These are phyloP conservation scores for Halocynthia aurantium DNA, from an alignment of 23 tunicate genomes.

Conservation along the genomic window DNA sequence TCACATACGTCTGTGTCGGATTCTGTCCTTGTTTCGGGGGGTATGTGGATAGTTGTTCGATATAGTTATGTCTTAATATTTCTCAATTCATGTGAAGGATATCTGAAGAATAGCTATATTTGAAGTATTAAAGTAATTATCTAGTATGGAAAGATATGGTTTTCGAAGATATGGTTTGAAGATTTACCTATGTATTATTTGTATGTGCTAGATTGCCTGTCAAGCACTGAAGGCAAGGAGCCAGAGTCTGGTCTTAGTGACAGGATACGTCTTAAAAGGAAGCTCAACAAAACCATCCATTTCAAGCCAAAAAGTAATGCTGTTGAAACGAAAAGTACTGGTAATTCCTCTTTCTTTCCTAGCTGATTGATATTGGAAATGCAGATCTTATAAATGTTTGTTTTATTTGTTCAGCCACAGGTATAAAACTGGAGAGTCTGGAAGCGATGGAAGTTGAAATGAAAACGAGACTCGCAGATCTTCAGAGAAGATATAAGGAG, in stretches of 20 bases:
- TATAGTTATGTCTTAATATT: too few species aligned
- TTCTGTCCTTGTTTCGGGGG: conserved; percentile 18
- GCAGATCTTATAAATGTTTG: background rate
- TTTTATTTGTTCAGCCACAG: conserved; percentile 2
- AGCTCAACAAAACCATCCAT: conserved; percentile 16
- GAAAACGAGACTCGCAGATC: conserved; percentile 41
- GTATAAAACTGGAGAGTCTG: conserved; percentile 25
- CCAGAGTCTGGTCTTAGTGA: background rate
- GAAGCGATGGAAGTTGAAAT: conserved; percentile 39
- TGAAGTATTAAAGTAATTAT: too few species aligned
- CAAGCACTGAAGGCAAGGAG: conserved; percentile 23
- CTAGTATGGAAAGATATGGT: too few species aligned
- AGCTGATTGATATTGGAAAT: background rate
- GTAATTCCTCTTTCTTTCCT: background rate
- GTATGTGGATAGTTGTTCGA: background rate
- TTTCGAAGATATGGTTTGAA: too few species aligned
- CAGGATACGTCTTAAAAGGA: conserved; percentile 5
- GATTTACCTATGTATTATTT: background rate
- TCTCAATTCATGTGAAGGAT: too few species aligned
- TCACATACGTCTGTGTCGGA: background rate
- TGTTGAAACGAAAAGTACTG: background rate
- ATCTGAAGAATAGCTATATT: too few species aligned
- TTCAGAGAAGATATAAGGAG: conserved; percentile 45
- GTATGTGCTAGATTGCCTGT: conserved; percentile 15
- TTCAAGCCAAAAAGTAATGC: background rate